Evolutionary conservation across 2,797 vertebrate species (phyloP).

Genomic region (Delichon dasypus): DNA sequence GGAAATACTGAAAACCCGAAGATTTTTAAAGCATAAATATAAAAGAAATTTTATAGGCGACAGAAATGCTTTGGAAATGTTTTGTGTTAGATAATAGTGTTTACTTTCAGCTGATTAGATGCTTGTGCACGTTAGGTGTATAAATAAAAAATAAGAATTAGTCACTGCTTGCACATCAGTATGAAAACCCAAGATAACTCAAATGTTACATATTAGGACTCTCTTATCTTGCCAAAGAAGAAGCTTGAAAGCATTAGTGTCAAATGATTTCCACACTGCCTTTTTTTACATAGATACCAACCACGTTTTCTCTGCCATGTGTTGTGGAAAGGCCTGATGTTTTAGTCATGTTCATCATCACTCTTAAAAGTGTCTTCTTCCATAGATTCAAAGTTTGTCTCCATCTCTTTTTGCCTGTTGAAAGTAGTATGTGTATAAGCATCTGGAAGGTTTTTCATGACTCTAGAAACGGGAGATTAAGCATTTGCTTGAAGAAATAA

Average conservation of each 20-base stretch:
- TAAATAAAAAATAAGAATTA: not conserved
- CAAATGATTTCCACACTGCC: not conserved
- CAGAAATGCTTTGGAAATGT: not conserved
- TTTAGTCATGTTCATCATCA: not conserved
- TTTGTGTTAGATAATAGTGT: not conserved
- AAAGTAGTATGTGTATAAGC: not conserved
- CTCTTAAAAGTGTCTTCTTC: not conserved
- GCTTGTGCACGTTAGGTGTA: rapidly evolving
- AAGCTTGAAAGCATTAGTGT: not conserved
- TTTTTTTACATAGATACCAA: not conserved
- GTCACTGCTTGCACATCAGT: not conserved
- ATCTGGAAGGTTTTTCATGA: not conserved
- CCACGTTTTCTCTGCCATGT: not conserved
- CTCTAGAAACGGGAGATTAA: not conserved
- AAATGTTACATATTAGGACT: not conserved
- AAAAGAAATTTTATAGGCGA: not conserved
- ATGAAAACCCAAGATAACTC: not conserved
- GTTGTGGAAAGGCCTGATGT: not conserved
- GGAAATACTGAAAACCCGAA: not conserved
- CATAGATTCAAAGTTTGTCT: not conserved
- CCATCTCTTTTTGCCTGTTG: not conserved
- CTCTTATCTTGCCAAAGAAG: not conserved
- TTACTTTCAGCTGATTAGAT: not conserved
- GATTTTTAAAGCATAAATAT: not conserved
- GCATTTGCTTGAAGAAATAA: not conserved